A percentile compares a stretch with the other conserved stretches of the same genome.
Conservation (phyloP, 1,140 invertebrate genomes). For the Euschistus heros region DNA sequence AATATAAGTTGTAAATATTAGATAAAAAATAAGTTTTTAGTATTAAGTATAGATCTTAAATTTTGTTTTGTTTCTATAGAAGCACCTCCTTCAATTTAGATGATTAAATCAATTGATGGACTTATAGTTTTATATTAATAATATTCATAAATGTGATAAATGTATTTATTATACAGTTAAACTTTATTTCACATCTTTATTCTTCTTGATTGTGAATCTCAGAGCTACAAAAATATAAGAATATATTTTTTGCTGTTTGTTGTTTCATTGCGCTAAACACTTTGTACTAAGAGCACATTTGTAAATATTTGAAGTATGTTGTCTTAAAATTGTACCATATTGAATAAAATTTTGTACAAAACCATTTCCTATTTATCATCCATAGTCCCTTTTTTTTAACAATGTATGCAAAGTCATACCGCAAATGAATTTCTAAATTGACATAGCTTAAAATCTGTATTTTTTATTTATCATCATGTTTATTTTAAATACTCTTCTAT, state of each 20-base stretch:
- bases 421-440: too few species aligned
- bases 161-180: slow-evolving; percentile 6
- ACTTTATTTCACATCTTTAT: slow-evolving; percentile 9
- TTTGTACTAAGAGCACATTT: slow-evolving; percentile 5
- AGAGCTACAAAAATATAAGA: slow-evolving; percentile 2
- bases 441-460: too few species aligned
- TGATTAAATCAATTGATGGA: slow-evolving; percentile 1
- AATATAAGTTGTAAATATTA: not conserved
- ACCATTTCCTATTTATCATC: not conserved
- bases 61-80: not conserved
- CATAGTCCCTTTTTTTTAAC: too few species aligned
- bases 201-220: slow-evolving; percentile 3
- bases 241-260: slow-evolving; percentile 14
- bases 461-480: too few species aligned
- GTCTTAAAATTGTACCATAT: slow-evolving; percentile 17
- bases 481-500: too few species aligned
- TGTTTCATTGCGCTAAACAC: slow-evolving; percentile 1
- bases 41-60: not conserved
- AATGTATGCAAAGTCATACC: too few species aligned
- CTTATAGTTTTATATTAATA: slow-evolving; percentile 15
- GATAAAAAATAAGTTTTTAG: not conserved
- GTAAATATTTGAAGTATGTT: slow-evolving; percentile 16
- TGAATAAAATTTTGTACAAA: slow-evolving; percentile 16
- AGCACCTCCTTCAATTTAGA: not conserved
- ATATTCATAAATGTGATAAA: slow-evolving; percentile 17